Evolutionary conservation across 2,888 invertebrate species (phyloP).

Genomic region (Phortica okadai): DNA sequence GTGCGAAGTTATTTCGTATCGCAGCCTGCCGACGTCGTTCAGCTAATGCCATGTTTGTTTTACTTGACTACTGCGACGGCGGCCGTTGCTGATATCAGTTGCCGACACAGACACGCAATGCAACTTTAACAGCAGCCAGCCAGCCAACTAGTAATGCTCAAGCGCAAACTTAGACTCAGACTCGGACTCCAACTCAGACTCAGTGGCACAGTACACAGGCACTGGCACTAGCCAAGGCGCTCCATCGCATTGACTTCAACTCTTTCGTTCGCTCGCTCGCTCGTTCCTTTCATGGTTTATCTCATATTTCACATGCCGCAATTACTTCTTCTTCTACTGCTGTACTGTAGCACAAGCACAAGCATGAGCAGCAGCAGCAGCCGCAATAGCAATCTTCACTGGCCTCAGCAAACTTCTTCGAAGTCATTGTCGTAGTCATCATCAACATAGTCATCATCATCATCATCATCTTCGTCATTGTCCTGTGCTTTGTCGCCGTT

Average conservation of each 20-base stretch:
- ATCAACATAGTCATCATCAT: neutral
- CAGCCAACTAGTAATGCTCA: no score
- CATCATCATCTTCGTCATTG: neutral
- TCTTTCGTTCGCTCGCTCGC: neutral
- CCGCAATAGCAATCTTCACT: slow-evolving; percentile 12
- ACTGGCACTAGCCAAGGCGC: neutral
- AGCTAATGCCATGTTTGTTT: slow-evolving; percentile 64
- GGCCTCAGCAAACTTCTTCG: slow-evolving; percentile 10
- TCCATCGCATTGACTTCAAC: neutral
- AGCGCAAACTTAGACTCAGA: no score
- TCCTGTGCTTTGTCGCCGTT: slow-evolving; percentile 33
- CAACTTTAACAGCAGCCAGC: neutral
- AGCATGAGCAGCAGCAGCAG: slow-evolving; percentile 49
- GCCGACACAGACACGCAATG: slow-evolving; percentile 28
- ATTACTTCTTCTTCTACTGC: slow-evolving; percentile 68
- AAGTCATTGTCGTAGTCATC: neutral
- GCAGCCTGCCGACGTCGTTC: slow-evolving; percentile 22
- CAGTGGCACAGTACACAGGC: neutral
- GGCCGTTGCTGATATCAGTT: slow-evolving; percentile 27
- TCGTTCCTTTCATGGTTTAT: slow-evolving; percentile 50
- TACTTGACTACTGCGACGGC: slow-evolving; percentile 18
- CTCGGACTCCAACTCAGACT: neutral
- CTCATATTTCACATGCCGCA: slow-evolving; percentile 70
- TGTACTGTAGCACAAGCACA: slow-evolving; percentile 55
- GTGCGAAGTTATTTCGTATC: slow-evolving; percentile 71